Base-by-base conservation (phyloP, 2,888 invertebrate species). In the Pegoplata infirma region DNA sequence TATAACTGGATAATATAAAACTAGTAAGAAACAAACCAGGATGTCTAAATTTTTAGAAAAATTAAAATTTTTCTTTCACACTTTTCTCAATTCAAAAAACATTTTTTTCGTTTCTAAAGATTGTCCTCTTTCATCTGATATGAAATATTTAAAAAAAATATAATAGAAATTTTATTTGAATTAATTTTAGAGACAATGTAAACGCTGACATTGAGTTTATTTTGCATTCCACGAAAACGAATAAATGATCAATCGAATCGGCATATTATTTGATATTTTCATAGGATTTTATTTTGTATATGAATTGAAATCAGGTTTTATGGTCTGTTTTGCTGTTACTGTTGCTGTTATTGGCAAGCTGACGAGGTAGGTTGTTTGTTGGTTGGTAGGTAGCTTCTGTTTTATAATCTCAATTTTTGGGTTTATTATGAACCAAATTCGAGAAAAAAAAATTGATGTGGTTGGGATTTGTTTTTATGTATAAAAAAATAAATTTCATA, bases 181-280 rank as follows among this genome's bases (percentile, higher is more conserved):
- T n/a, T n/a, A n/a, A n/a, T n/a, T n/a, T n/a, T n/a, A n/a, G n/a
- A n/a, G n/a, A 36, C 36, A 36, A 36, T 36, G 36, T 36, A 36
- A 36, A 36, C 36, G 12, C 10, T 12, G 36, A 4, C 0, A 3
- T 23, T 23, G 51, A 69, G 58, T 64, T n/a, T 69, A 32, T 66
- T 78, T 78, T 66, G 74, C 59, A 66, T 74, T 69, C 53, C 58
- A 73, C 64, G 58, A 59, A 64, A 59, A 67, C 21, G 32, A 59
- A 51, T 78, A 69, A 47, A 78, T 69, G 36, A 74, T 69, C 69
- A 78, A 74, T 73, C 69, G 68, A 32, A 58, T 66, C 68, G 58
- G 68, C 78, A 46, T 58, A 25, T 68, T 58, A 68, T 68, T 68
- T 73, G 73, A 64, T 77, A 68, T 73, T 63, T 72, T 56, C 8